Conservation (phyloP, 2,113 vertebrate species). For the Thamnaconus septentrionalis region DNA sequence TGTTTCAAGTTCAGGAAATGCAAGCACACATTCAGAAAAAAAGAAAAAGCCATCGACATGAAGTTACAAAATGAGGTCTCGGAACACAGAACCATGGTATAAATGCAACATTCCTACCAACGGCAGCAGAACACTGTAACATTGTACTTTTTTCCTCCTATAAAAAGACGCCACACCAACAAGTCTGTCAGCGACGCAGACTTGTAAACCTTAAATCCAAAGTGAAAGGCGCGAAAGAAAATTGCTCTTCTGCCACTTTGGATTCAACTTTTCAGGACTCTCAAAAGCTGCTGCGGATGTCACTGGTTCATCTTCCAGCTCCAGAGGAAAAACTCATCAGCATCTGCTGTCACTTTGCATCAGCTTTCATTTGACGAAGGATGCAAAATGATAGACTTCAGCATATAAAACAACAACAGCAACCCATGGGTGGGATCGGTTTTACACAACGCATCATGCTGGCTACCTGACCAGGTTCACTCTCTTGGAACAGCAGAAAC, state of each 20-base stretch:
- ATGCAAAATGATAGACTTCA: conserved; percentile 7
- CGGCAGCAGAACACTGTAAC: conserved; percentile 6
- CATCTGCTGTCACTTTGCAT: conserved; percentile 4
- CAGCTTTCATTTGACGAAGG: background rate
- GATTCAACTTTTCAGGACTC: background rate
- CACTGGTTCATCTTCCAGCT: conserved; percentile 3
- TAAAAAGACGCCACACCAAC: background rate
- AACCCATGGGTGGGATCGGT: background rate
- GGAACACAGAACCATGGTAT: conserved; percentile 8
- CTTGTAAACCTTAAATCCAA: background rate
- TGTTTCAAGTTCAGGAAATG: conserved; percentile 24
- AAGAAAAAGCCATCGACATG: background rate
- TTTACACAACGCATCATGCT: background rate
- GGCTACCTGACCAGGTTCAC: background rate
- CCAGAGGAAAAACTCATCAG: background rate
- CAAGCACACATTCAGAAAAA: conserved; percentile 2
- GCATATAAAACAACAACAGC: no score
- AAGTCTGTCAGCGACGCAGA: background rate
- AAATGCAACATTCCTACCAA: conserved; percentile 6
- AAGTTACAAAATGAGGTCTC: conserved; percentile 10
- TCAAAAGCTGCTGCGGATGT: background rate
- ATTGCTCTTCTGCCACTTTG: background rate
- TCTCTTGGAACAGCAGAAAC: conserved; percentile 1
- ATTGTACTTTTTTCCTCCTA: no score
- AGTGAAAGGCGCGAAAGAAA: background rate